Base-by-base conservation (phyloP, 64 coral and sea anemone species). In the Dendronephthya gigantea region DNA sequence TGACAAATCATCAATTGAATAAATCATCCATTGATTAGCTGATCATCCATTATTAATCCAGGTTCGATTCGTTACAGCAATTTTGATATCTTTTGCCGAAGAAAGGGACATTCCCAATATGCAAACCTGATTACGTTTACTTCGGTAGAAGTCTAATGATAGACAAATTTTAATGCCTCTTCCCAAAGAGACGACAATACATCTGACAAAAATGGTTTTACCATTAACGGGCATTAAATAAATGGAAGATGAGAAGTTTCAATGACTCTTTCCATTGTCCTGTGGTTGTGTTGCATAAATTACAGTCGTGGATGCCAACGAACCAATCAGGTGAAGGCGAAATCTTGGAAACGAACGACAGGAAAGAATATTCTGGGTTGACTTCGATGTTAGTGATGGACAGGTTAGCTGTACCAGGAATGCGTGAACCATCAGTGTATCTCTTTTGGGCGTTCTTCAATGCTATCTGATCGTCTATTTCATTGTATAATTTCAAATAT, bases 271-370 rank as follows among this genome's bases (percentile, higher is more conserved):
- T 49, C 89, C 89, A 90, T 49, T 90, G 1, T 45, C 84, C 89
- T 86, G 84, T 43, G 25, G 1, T 35, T 2, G 4, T 32, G 75
- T 85, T 75, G 48, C 89, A 90, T 52, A 90, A 85, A 14, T 90
- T 52, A 10, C 30, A 17, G 51, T 85, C 81, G 76, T 90, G 68
- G 7, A 90, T 50, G 82, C 89, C 89, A 82, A 90, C 75, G 84
- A 90, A 83, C 89, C 89, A 90, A 75, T 90, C 88, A 27, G 88
- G 88, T 27, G 88, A 90, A 4, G 88, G 88, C 17, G 65, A 56
- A n/a, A 90, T 58, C 88, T 84, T 90, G 22, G 88, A 35, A 9
- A 90, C 39, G 0, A 84, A 34, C 0, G 72, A 79, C 27, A 79
- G 30, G 19, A 79, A 9, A 34, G 72, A 19, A 79, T 79, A 39